Conservation (phyloP, 2,797 vertebrate genomes). For the Helicolenus hilgendorfi region DNA sequence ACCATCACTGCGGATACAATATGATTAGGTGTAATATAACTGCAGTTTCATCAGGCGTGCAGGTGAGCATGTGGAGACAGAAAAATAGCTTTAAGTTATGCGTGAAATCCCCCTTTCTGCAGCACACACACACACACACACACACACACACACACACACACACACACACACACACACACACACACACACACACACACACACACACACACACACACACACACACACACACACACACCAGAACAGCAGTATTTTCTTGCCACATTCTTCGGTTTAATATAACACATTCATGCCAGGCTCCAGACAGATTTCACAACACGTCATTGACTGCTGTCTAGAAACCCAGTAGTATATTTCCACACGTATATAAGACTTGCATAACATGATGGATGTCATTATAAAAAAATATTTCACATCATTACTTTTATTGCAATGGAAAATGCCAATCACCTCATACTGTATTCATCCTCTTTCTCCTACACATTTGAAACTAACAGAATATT, state of each 20-base stretch:
- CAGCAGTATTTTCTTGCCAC: conserved; percentile 15
- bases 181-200: not conserved
- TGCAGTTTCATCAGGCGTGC: conserved; percentile 17
- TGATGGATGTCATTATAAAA: not conserved
- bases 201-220: not conserved
- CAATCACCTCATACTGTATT: not conserved
- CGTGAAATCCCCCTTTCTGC: not conserved
- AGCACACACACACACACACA: not conserved
- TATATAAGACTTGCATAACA: conserved; percentile 30
- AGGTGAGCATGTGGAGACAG: conserved; percentile 2
- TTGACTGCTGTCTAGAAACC: conserved; percentile 36
- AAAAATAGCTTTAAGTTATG: conserved; percentile 13
- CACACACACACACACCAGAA: not conserved
- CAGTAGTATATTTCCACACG: conserved; percentile 31
- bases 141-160: not conserved
- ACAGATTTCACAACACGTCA: conserved; percentile 40
- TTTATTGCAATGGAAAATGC: conserved; percentile 8
- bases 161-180: not conserved
- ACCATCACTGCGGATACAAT: not conserved
- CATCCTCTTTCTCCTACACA: not conserved
- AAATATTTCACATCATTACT: conserved; percentile 18
- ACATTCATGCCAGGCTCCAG: conserved; percentile 31
- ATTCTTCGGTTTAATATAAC: conserved; percentile 38
- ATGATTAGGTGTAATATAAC: conserved; percentile 14
- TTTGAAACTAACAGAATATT: not conserved